Evolutionary conservation across 2,797 vertebrate species (phyloP).

Genomic region (Pangasius larnaudii): DNA sequence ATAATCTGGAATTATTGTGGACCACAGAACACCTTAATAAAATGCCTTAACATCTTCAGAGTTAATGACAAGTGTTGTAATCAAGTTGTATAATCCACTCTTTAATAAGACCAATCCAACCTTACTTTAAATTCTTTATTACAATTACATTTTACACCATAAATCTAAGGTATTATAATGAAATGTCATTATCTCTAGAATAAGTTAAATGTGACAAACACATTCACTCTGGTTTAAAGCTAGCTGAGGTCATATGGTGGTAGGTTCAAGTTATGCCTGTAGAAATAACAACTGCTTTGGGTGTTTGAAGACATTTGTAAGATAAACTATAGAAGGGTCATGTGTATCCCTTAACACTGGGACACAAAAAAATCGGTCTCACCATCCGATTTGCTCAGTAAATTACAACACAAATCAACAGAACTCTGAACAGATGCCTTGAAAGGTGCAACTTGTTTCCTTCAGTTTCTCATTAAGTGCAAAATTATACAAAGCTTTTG

Average conservation of each 20-base stretch:
- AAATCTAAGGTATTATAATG: background rate
- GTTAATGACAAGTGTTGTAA: background rate
- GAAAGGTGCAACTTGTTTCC: constrained; percentile 34
- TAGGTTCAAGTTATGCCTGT: background rate
- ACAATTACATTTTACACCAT: background rate
- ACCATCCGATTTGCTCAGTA: background rate
- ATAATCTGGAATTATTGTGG: background rate
- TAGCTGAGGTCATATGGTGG: background rate
- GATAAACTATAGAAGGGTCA: background rate
- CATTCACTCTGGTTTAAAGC: background rate
- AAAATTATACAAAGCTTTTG: constrained; percentile 35
- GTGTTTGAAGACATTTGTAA: background rate
- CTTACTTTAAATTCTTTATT: background rate
- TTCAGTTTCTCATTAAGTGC: constrained; percentile 40
- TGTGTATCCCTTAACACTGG: background rate
- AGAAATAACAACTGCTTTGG: background rate
- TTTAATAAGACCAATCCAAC: background rate
- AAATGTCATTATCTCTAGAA: background rate
- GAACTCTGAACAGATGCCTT: background rate
- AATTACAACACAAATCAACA: background rate
- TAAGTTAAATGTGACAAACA: background rate
- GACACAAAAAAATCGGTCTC: background rate
- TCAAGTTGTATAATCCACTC: background rate
- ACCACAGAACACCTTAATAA: background rate
- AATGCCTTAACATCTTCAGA: background rate